Evolutionary conservation across 2,113 vertebrate species (phyloP).

Genomic region (Petrocephalus microphthalmus): DNA sequence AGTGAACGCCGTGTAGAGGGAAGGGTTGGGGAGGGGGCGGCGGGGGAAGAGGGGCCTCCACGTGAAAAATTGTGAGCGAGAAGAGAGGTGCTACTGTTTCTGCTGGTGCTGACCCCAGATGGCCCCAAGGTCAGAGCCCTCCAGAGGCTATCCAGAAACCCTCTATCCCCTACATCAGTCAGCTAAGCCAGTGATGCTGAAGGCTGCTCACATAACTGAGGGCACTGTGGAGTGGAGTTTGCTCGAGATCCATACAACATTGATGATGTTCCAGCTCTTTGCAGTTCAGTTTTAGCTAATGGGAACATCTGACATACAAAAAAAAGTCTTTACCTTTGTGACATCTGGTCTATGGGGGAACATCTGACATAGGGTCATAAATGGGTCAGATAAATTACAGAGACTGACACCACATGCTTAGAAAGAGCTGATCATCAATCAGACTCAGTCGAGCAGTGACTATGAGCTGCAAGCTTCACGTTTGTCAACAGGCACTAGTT

Average conservation of each 20-base stretch:
- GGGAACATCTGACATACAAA: background rate
- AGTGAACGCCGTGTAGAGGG: conserved; percentile 45
- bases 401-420: background rate
- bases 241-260: background rate
- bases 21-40: conserved; percentile 37
- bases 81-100: background rate
- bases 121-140: background rate
- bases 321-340: background rate
- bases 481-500: background rate
- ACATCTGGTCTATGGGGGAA: background rate
- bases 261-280: conserved; percentile 8
- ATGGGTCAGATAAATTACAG: background rate
- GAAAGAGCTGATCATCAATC: background rate
- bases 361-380: background rate
- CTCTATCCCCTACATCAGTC: background rate
- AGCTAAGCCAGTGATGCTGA: background rate
- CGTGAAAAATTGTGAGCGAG: background rate
- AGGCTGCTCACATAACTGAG: background rate
- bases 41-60: background rate
- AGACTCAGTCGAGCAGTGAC: too few relatives aligned
- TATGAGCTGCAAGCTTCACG: background rate
- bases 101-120: background rate
- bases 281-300: conserved; percentile 9
- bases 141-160: background rate
- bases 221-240: background rate